A percentile compares a stretch with the other conserved stretches of the same genome.
Conservation (phyloP, 2,888 invertebrate species). For the Villa cingulata region DNA sequence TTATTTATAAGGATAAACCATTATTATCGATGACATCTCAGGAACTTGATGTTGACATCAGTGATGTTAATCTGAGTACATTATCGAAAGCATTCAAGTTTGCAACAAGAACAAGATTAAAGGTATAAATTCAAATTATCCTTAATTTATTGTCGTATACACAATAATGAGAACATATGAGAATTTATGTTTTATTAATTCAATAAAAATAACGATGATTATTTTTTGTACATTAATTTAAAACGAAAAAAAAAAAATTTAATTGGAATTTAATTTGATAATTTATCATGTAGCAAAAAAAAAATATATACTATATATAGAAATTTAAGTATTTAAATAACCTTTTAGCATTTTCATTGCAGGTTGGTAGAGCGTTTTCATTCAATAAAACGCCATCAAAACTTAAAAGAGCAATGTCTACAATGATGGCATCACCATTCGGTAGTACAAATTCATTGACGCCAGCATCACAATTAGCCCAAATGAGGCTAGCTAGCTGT, state of each 20-base stretch:
- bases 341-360: constrained; percentile 12
- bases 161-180: no score
- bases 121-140: constrained; percentile 44
- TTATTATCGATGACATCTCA: constrained; percentile 37
- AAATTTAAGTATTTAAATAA: no score
- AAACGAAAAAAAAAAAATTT: no score
- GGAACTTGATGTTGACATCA: constrained; percentile 76
- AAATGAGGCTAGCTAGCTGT: constrained; percentile 75
- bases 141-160: no score
- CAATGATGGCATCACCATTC: constrained; percentile 84
- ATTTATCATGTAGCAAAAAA: no score
- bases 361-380: constrained; percentile 86
- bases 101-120: constrained; percentile 67
- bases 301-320: no score
- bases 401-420: constrained; percentile 84
- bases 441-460: constrained; percentile 73
- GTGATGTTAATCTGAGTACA: constrained; percentile 73
- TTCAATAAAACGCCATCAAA: constrained; percentile 92
- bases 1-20: constrained; percentile 32
- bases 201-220: no score
- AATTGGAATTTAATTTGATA: no score
- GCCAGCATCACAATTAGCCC: constrained; percentile 69
- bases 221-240: no score
- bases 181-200: no score
- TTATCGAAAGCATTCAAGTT: constrained; percentile 84